These are phyloP conservation scores for Gila orcuttii DNA, from an alignment of 2,113 vertebrate species.

Conservation along the genomic window DNA sequence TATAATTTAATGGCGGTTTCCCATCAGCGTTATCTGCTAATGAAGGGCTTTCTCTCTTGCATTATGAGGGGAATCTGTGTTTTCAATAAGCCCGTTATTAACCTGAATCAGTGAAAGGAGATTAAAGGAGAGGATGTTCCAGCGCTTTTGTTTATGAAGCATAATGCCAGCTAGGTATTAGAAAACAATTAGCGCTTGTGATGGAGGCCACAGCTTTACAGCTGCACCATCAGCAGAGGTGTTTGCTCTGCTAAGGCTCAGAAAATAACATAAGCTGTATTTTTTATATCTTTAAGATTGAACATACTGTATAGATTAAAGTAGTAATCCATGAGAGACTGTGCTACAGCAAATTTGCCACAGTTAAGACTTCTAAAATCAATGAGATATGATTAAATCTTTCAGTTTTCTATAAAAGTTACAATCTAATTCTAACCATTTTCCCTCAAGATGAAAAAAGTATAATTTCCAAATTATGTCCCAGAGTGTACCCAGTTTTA, in stretches of 20 bases:
- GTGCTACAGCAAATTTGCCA: background rate
- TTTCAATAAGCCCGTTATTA: conserved; percentile 53
- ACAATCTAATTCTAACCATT: background rate
- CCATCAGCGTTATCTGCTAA: conserved; percentile 59
- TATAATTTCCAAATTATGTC: background rate
- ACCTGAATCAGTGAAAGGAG: conserved; percentile 36
- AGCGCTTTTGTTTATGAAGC: conserved; percentile 27
- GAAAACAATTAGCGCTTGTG: conserved; percentile 16
- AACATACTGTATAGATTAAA: background rate
- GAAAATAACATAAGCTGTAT: background rate
- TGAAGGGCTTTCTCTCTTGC: conserved; percentile 27
- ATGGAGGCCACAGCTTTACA: conserved; percentile 9
- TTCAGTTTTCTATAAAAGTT: background rate
- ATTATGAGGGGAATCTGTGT: conserved; percentile 44
- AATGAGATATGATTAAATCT: background rate
- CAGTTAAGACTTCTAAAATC: background rate
- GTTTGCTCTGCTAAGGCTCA: conserved; percentile 19
- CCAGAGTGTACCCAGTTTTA: background rate
- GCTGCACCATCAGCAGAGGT: background rate
- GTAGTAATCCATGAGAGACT: background rate
- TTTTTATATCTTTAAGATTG: conserved; percentile 9
- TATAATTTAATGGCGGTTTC: conserved; percentile 55
- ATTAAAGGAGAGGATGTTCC: background rate
- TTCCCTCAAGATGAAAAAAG: background rate
- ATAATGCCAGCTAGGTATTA: conserved; percentile 37